Conservation (phyloP, 2,888 invertebrate species). For the Electrophaes corylata region DNA sequence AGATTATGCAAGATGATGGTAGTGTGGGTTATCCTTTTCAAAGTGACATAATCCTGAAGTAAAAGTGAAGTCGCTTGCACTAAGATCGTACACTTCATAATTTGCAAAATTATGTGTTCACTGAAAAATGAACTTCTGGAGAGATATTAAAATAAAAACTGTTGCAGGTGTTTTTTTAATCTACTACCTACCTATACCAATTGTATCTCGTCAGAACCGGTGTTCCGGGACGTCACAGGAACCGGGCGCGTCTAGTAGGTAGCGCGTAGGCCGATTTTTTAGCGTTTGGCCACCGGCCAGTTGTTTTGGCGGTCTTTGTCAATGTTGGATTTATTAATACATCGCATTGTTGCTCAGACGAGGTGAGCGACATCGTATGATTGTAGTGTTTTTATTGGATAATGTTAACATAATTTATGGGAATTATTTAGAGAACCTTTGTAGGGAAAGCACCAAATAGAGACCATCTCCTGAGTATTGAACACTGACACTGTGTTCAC, state of each 20-base stretch:
- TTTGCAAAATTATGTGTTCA: too few relatives aligned
- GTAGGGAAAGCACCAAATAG: too few relatives aligned
- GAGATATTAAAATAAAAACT: too few relatives aligned
- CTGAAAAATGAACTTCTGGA: too few relatives aligned
- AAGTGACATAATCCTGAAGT: too few relatives aligned
- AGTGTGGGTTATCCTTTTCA: too few relatives aligned
- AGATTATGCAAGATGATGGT: too few relatives aligned
- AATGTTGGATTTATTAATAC: slow-evolving; percentile 84
- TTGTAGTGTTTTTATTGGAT: slow-evolving; percentile 29
- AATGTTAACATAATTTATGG: slow-evolving; percentile 18
- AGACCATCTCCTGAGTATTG: too few relatives aligned
- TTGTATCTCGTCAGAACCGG: slow-evolving; percentile 20
- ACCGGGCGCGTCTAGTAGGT: slow-evolving; percentile 48
- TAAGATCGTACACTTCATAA: too few relatives aligned
- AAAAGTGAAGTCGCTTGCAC: too few relatives aligned
- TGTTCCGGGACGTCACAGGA: slow-evolving; percentile 51
- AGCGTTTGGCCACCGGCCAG: slow-evolving; percentile 71
- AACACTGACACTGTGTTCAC: too few relatives aligned
- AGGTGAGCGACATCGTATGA: slow-evolving; percentile 60
- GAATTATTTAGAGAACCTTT: slow-evolving; percentile 6
- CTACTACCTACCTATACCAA: neutral
- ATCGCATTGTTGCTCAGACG: slow-evolving; percentile 67
- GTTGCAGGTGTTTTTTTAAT: too few relatives aligned
- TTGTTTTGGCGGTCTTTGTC: slow-evolving; percentile 83
- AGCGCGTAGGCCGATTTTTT: slow-evolving; percentile 70